Evolutionary conservation across 1,140 invertebrate species (phyloP).

Genomic region (Listronotus oregonensis): DNA sequence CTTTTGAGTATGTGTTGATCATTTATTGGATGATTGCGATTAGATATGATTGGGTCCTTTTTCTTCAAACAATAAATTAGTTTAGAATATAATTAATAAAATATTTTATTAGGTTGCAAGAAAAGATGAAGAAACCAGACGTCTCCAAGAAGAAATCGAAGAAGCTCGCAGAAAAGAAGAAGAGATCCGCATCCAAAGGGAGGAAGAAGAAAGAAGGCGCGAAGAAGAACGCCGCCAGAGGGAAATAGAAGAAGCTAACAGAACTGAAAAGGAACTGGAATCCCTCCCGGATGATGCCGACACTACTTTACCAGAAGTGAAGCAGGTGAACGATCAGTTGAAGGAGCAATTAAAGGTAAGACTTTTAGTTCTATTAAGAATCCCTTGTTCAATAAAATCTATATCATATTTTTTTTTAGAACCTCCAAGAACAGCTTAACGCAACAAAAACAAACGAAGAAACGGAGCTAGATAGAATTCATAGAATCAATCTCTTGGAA

Average conservation of each 20-base stretch:
- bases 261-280: constrained; percentile 44
- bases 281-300: constrained; percentile 46
- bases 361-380: constrained; percentile 7
- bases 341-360: constrained; percentile 49
- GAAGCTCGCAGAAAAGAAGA: constrained; percentile 47
- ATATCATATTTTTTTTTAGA: constrained; percentile 28
- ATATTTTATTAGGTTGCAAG: constrained; percentile 69
- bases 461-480: constrained; percentile 51
- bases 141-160: constrained; percentile 78
- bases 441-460: constrained; percentile 46
- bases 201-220: constrained; percentile 39
- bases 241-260: constrained; percentile 28
- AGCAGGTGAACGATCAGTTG: constrained; percentile 48
- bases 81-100: no score
- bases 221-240: constrained; percentile 40
- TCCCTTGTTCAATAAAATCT: no score
- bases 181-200: constrained; percentile 40
- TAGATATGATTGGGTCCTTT: no score
- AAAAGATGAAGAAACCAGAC: constrained; percentile 88
- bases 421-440: constrained; percentile 43
- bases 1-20: no score
- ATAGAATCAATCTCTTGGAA: constrained; percentile 50
- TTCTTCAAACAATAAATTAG: no score
- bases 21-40: no score
- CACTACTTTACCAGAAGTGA: constrained; percentile 46